Evolutionary conservation across 1,140 invertebrate genomes (phyloP), one percentile per base, ranked within the genome.

Genomic region (Calycopis cecrops): DNA sequence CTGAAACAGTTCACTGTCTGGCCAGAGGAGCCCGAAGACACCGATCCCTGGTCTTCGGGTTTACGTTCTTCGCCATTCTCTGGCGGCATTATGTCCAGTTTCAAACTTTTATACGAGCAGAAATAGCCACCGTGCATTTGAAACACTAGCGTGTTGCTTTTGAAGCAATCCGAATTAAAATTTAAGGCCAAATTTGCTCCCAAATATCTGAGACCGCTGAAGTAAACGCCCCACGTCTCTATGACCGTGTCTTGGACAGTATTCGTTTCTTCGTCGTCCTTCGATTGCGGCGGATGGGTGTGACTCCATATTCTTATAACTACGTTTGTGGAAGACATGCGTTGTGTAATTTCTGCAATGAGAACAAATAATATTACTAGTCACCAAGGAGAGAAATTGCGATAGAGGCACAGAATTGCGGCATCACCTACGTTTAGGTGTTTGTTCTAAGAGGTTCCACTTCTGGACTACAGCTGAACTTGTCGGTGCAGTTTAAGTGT

Each of bases 91-190:
- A 87, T 66, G 35, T 88, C 85, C 57, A 88, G 55, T 76, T 87
- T 86, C 4, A 88, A 84, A 70, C 90, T 91, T 66, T 90, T 91
- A 11, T 90, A 89, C 0, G 92, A 92, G 47, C 92, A 92, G 79
- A 97, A 98, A 68, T 92, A 96, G 11, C 96, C 95, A 48, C 95
- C 95, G 62, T 93, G 93, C 89, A 97, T 92, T 81, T 95, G 93
- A 83, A 98, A 96, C 66, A 98, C 91, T 51, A 98, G 79, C 52
- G 95, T 93, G 74, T 97, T 96, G 12, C 90, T 82, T 64, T 90
- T 90, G 59, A 96, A 93, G 62, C 92, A 91, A 11, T 90, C 88
- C 11, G 93, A 91, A 37, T 94, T 91, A 72, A 93, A 92, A 61
- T 91, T 89, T 55, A 87, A 69, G n/a, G 91, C 87, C 55, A 93